A percentile compares a stretch with the other conserved stretches of the same genome.
phyloP scores from a whole-genome alignment of 2,888 invertebrate species.

The Acrobasis suavella region DNA sequence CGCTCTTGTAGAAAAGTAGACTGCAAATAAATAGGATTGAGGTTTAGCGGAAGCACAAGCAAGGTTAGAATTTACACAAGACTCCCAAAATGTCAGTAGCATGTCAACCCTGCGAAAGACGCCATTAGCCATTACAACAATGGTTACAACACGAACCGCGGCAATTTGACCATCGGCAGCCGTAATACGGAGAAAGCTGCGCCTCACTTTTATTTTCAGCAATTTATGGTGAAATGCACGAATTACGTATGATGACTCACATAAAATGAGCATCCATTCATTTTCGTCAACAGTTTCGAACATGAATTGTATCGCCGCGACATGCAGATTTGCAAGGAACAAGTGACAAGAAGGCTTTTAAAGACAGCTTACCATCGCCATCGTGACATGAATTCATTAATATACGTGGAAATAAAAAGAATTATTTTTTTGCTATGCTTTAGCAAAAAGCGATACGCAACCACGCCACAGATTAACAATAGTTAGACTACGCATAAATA shows the following conservation, averaged over 20 bases:
- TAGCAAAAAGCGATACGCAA: no score
- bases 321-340: no score
- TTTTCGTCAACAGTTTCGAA: neutral
- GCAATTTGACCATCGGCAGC: slow-evolving; percentile 9
- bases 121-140: no score
- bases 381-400: no score
- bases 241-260: slow-evolving; percentile 9
- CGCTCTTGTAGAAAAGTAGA: no score
- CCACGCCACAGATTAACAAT: no score
- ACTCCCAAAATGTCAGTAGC: neutral
- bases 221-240: slow-evolving; percentile 17
- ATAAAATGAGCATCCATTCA: slow-evolving; percentile 1
- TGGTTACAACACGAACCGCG: neutral
- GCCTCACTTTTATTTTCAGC: slow-evolving; percentile 15
- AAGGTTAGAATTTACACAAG: no score
- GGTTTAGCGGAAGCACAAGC: neutral
- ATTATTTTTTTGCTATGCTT: no score
- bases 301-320: neutral
- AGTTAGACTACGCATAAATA: no score
- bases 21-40: neutral
- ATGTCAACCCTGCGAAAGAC: neutral
- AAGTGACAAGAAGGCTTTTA: no score
- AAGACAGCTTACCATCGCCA: no score
- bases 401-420: no score
- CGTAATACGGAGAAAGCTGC: slow-evolving; percentile 10